Base-by-base conservation (phyloP, 2,797 vertebrate species). In the Betta splendens region DNA sequence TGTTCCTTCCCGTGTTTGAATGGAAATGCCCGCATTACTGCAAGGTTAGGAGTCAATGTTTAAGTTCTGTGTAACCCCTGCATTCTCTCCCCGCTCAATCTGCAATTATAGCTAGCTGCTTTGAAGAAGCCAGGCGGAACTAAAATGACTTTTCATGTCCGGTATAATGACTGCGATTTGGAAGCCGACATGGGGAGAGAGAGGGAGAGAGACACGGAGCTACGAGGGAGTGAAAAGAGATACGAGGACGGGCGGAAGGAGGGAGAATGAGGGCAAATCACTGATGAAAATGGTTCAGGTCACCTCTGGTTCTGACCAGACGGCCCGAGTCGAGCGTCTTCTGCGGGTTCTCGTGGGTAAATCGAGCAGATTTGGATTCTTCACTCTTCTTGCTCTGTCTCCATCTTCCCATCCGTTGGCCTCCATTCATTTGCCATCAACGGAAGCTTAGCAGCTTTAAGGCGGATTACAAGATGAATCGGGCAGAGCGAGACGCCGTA, bases 121-220 rank as follows among this genome's bases (percentile, higher is more conserved):
- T 90, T 91, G 89, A 90, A 89, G 89, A 90, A 89, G 83, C 84
- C 85, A 89, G 81, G 87, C 87, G 86, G 88, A 91, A 91, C 89
- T 91, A 88, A 91, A 92, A 89, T 89, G 85, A 90, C 89, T 91
- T 90, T 90, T 90, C 87, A 87, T 91, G 83, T 89, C 85, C 67
- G 69, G 83, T 85, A 88, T 89, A 90, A 91, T 89, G 88, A 90
- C 86, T 85, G 85, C 87, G 83, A 89, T 90, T 91, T 89, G 86
- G 85, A 89, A 85, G 79, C 75, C 60, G 73, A 85, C 76, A 74
- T 79, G 78, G 76, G 79, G 82, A 80, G 84, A 82, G 82, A 69
- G 84, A 44, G 76, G 1, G 50, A 10, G 12, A 31, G 5, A 62
- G 74, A 76, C 72, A 50, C 43, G 40, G 69, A 53, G 72, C 67